Evolutionary conservation across 2,113 vertebrate genomes (phyloP), one percentile per base, ranked within the genome.

Genomic region (Cryptotis parvus): DNA sequence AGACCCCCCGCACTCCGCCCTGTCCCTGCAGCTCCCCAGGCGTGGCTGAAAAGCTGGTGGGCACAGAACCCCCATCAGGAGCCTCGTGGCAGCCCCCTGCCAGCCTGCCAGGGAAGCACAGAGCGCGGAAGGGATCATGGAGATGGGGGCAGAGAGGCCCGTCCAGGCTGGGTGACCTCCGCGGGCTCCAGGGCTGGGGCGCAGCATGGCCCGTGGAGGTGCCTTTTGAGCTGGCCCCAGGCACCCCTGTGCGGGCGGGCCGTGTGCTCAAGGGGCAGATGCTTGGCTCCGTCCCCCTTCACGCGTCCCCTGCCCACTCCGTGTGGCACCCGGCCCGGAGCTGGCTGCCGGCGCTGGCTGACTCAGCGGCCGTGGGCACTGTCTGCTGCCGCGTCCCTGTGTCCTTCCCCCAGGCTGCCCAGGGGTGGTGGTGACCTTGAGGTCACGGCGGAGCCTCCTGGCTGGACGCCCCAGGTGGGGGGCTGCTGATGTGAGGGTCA

Each of bases 311-410:
- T 12, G 0, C 84, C 73, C 78, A 91, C 65, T 35, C 90, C 89
- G 85, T 85, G 58, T 18, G 4, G 27, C 41, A 84, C 92, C 87
- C 87, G 84, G 90, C 84, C 84, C 16, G 27, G 58, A 55, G 84
- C 81, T 52, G 91, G 89, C 84, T 87, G 76, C 72, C 79, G 91
- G 91, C 83, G 39, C 31, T 22, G 89, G 87, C 93, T 91, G 81
- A 87, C 77, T 93, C 90, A 89, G 91, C 93, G 4, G 16, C 37
- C 33, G 8, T 84, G 91, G 92, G 61, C 3, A 37, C 82, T 4
- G 39, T 0, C 75, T 68, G 72, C 63, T 37, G 37, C 29, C 2
- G 2, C 29, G 77, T 22, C 33, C 69, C 41, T 72, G 72, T 45
- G 61, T 33, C 89, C 18, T 82, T 37, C 31, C 9, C 52, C 22